Evolutionary conservation across 2,888 invertebrate genomes (phyloP).

Genomic region (Cephus sareptanus): DNA sequence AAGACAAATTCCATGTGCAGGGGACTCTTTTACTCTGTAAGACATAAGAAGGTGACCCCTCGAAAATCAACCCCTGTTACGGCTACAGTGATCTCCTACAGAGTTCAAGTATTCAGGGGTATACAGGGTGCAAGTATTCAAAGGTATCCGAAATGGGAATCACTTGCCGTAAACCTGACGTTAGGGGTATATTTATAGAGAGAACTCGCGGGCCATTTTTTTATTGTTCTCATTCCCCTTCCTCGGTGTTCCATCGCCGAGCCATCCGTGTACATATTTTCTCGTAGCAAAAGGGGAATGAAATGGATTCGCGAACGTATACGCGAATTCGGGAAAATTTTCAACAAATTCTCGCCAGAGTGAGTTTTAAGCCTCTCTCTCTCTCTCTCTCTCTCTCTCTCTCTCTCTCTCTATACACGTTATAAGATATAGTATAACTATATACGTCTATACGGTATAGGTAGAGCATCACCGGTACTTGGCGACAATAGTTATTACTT

Average conservation of each 20-base stretch:
- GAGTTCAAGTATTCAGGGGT: neutral
- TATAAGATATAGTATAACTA: neutral
- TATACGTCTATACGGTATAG: neutral
- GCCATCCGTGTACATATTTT: neutral
- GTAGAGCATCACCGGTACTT: constrained; percentile 2
- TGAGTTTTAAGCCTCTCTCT: neutral
- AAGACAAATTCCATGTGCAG: neutral
- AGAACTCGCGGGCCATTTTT: neutral
- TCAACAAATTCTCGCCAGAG: neutral
- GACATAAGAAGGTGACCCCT: neutral
- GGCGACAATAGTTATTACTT: constrained; percentile 16
- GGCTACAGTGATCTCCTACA: neutral
- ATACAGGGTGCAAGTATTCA: neutral
- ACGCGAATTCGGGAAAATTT: neutral
- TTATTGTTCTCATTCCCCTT: neutral
- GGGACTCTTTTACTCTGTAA: neutral
- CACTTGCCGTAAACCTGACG: neutral
- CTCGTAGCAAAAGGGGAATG: neutral
- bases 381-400: too few species aligned
- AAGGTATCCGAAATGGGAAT: neutral
- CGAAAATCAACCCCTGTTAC: neutral
- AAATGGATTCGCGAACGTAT: neutral
- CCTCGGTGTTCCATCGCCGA: neutral
- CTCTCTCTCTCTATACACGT: neutral
- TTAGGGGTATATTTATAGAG: neutral